A percentile compares a stretch with the other conserved stretches of the same genome.
phyloP scores from a whole-genome alignment of 2,888 invertebrate species.

The Rotaria socialis region DNA sequence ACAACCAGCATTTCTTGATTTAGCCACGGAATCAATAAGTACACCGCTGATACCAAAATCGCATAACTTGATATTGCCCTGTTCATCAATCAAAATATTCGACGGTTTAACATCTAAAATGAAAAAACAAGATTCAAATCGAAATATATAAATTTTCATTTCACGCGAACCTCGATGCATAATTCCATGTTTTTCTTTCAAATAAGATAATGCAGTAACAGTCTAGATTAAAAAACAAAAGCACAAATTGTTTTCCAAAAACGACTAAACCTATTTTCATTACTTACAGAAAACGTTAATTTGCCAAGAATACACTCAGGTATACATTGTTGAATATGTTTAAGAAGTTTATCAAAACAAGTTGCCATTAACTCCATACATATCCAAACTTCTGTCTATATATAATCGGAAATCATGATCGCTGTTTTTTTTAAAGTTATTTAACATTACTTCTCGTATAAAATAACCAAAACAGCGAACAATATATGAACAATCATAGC shows the following conservation, averaged over 20 bases:
- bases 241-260: slow-evolving; percentile 46
- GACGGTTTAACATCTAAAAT: slow-evolving; percentile 85
- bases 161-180: slow-evolving; percentile 72
- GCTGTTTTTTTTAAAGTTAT: no score
- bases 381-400: slow-evolving; percentile 82
- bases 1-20: slow-evolving; percentile 87
- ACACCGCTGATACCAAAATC: slow-evolving; percentile 99
- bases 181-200: slow-evolving; percentile 91
- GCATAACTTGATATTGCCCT: slow-evolving; percentile 91
- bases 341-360: slow-evolving; percentile 91
- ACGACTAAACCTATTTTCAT: no score
- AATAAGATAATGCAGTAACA: slow-evolving; percentile 88
- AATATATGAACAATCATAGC: slow-evolving; percentile 91
- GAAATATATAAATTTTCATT: slow-evolving; percentile 49
- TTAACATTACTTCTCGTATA: slow-evolving; percentile 66
- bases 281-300: slow-evolving; percentile 82
- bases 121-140: neutral
- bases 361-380: slow-evolving; percentile 99
- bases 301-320: slow-evolving; percentile 93
- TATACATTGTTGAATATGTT: slow-evolving; percentile 72
- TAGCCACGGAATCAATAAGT: slow-evolving; percentile 93
- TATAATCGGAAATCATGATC: neutral
- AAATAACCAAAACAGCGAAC: slow-evolving; percentile 95
- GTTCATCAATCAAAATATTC: slow-evolving; percentile 89
- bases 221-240: slow-evolving; percentile 65